Evolutionary conservation across 2,113 vertebrate genomes (phyloP).

Genomic region (Mus pahari): DNA sequence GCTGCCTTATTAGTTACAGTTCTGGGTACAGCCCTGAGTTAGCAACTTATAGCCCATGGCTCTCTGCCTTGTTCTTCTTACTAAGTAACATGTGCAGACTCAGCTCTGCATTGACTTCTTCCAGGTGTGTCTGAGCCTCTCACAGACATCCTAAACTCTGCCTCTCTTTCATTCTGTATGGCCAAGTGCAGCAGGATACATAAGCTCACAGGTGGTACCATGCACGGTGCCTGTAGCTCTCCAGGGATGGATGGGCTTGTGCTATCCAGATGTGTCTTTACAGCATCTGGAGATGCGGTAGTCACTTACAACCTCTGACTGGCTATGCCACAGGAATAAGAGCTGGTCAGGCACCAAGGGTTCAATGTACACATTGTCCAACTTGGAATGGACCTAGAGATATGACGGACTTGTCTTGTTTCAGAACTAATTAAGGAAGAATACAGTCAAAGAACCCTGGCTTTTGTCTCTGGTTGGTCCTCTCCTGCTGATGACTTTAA

Average conservation of each 20-base stretch:
- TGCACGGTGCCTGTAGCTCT: accelerated
- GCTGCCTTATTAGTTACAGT: not conserved
- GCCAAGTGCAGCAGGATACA: not conserved
- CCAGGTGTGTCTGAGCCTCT: not conserved
- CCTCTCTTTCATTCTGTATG: not conserved
- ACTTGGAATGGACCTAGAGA: not conserved
- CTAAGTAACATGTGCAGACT: not conserved
- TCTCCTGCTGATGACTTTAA: not conserved
- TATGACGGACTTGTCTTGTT: not conserved
- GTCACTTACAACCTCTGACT: not conserved
- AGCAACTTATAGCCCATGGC: not conserved
- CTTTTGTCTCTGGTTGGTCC: not conserved
- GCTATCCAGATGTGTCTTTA: not conserved
- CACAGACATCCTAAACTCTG: not conserved
- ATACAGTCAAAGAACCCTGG: not conserved
- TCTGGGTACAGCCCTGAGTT: not conserved
- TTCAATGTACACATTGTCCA: not conserved
- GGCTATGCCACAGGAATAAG: not conserved
- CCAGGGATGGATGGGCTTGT: not conserved
- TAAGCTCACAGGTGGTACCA: accelerated
- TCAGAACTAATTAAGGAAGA: not conserved
- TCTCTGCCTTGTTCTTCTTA: not conserved
- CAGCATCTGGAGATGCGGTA: not conserved
- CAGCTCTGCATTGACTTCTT: not conserved
- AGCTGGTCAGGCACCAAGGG: not conserved